A percentile compares a stretch with the other conserved stretches of the same genome.
These are phyloP conservation scores for Dicycla oo DNA, from an alignment of 2,888 invertebrate species.

Conservation along the genomic window DNA sequence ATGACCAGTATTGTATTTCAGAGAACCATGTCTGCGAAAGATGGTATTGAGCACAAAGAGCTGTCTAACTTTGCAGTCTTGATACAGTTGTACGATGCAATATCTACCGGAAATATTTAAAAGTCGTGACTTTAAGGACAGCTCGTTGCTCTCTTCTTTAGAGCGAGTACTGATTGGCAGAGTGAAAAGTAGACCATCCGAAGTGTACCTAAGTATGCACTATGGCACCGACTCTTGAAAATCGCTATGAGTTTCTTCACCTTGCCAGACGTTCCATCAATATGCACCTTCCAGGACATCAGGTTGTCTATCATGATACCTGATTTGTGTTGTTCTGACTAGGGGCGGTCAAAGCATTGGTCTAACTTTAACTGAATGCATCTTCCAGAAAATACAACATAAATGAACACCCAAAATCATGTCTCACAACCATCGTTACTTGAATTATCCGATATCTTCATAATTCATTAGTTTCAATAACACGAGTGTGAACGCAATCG, in stretches of 20 bases:
- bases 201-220: too few relatives aligned
- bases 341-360: too few relatives aligned
- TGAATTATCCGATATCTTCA: neutral
- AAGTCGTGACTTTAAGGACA: neutral
- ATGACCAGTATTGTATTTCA: neutral
- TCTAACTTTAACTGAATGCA: neutral
- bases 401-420: neutral
- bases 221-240: too few relatives aligned
- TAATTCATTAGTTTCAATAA: slow-evolving; percentile 29
- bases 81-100: neutral
- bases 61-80: neutral
- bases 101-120: neutral
- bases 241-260: too few relatives aligned
- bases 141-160: neutral
- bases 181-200: too few relatives aligned
- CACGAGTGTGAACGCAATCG: slow-evolving; percentile 28
- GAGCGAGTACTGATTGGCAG: too few relatives aligned
- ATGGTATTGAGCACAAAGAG: neutral
- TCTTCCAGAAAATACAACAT: neutral
- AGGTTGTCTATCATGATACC: too few relatives aligned
- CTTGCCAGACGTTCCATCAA: too few relatives aligned
- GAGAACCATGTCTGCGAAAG: neutral
- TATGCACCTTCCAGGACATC: too few relatives aligned
- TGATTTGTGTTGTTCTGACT: too few relatives aligned
- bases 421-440: neutral